These are phyloP conservation scores for Epistrophe eligans DNA, from an alignment of 2,888 invertebrate species.

Conservation along the genomic window DNA sequence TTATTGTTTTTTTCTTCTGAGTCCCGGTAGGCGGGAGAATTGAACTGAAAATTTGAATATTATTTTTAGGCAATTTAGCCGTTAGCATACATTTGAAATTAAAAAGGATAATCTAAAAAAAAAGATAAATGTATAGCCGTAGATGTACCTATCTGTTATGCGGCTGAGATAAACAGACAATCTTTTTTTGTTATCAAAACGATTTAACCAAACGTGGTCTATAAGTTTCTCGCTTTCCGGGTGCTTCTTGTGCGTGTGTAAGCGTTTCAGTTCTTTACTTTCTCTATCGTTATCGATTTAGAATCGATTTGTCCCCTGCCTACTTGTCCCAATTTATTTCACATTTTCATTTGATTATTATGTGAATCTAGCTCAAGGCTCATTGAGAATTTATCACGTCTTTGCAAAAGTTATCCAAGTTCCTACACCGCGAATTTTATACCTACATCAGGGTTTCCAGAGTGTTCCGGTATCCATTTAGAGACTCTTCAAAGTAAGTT, in stretches of 20 bases:
- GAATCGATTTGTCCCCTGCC: constrained; percentile 42
- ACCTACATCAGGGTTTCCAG: not conserved
- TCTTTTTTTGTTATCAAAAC: no score
- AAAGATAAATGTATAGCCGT: no score
- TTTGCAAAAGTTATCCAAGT: constrained; percentile 26
- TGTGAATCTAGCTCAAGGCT: not conserved
- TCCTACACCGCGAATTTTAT: constrained; percentile 16
- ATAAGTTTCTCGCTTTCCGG: not conserved
- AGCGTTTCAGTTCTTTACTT: not conserved
- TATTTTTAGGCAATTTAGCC: no score
- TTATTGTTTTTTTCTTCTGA: no score
- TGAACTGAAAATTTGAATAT: no score
- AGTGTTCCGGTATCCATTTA: constrained; percentile 2
- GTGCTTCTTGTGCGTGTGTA: not conserved
- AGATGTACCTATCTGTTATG: no score
- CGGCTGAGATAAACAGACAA: no score
- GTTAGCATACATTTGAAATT: no score
- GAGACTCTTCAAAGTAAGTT: not conserved
- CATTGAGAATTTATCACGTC: constrained; percentile 48
- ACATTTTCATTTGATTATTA: constrained; percentile 17
- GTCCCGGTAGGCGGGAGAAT: no score
- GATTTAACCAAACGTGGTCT: not conserved
- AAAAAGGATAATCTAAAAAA: no score
- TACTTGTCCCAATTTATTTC: constrained; percentile 31
- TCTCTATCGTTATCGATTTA: constrained; percentile 45